Conservation (phyloP, 2,113 vertebrate species). For the Lamprotornis superbus region DNA sequence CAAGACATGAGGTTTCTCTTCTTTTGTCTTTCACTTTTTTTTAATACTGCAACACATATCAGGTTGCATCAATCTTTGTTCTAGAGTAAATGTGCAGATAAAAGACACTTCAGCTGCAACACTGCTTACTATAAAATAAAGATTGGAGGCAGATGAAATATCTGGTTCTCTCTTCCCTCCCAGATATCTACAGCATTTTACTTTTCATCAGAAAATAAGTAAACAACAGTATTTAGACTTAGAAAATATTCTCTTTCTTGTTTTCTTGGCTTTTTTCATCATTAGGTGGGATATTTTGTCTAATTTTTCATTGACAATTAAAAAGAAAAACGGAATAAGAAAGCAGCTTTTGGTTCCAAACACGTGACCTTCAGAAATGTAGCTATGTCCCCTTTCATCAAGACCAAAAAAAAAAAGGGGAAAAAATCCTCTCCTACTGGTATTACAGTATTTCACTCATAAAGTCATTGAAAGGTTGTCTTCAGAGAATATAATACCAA, state of each 20-base stretch:
- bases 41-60: not conserved
- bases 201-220: not conserved
- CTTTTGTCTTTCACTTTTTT: not conserved
- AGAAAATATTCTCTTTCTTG: not conserved
- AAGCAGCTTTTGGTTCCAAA: not conserved
- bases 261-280: not conserved
- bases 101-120: not conserved
- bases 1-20: not conserved
- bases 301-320: not conserved
- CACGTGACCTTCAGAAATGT: not conserved
- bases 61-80: not conserved
- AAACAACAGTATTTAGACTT: not conserved
- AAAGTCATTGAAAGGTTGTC: constrained; percentile 25
- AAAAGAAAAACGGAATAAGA: not conserved
- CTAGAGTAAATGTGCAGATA: not conserved
- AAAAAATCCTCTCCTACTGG: not conserved
- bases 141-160: not conserved
- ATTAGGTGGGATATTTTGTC: not conserved
- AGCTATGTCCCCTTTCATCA: not conserved
- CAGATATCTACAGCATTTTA: not conserved
- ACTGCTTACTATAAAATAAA: not conserved
- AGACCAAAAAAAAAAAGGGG: not conserved
- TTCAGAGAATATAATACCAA: constrained; percentile 26
- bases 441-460: not conserved
- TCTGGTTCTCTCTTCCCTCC: not conserved